These are phyloP conservation scores for Nemopilema nomurai DNA, from an alignment of 30 jellyfish, hydroid and myxozoan species.

Conservation along the genomic window DNA sequence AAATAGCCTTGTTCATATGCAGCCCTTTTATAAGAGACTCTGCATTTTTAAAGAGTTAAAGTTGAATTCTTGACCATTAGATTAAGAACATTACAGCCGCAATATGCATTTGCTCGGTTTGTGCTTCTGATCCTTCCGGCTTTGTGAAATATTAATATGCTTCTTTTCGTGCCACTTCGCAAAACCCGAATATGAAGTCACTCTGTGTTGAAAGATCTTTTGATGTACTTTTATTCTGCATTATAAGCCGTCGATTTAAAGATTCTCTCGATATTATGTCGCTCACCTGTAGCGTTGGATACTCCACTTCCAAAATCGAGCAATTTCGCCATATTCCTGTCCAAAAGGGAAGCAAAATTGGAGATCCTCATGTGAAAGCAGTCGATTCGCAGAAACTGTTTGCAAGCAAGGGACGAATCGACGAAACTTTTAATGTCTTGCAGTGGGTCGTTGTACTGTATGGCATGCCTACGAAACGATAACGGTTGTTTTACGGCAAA, in stretches of 20 bases:
- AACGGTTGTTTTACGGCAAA: neutral
- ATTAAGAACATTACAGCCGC: no score
- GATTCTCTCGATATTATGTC: neutral
- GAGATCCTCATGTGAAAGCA: neutral
- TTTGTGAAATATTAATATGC: no score
- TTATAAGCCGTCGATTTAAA: neutral
- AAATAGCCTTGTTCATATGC: no score
- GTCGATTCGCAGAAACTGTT: slow-evolving; percentile 17
- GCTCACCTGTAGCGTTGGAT: neutral
- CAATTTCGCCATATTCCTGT: slow-evolving; percentile 4
- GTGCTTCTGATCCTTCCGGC: no score
- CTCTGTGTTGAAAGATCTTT: no score
- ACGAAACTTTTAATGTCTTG: neutral
- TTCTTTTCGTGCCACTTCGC: no score
- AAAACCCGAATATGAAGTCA: no score
- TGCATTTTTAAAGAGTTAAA: no score
- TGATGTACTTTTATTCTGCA: no score
- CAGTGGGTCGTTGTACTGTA: neutral
- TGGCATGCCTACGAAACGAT: neutral
- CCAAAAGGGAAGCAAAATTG: neutral
- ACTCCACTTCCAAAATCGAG: slow-evolving; percentile 18
- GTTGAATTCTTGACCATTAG: no score
- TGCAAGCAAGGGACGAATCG: neutral
- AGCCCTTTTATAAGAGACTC: no score
- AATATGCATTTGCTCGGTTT: no score